phyloP scores from a whole-genome alignment of 2,797 vertebrate species.

The Melanotaenia boesemani region DNA sequence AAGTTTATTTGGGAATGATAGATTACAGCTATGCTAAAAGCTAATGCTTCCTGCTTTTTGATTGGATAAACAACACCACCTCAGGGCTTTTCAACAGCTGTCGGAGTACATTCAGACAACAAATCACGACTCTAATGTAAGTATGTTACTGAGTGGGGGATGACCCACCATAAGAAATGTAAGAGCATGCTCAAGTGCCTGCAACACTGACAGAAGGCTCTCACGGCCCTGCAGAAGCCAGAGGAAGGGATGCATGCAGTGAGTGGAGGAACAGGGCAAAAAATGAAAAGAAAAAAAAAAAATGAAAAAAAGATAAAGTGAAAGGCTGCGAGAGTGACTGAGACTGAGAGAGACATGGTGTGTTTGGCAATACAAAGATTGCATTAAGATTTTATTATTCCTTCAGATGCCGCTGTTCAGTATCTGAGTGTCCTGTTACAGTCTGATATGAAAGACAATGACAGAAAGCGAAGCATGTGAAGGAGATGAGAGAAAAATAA shows the following conservation, averaged over 20 bases:
- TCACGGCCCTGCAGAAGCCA: slow-evolving; percentile 48
- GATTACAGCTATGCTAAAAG: slow-evolving; percentile 34
- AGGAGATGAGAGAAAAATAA: slow-evolving; percentile 33
- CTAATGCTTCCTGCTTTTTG: slow-evolving; percentile 38
- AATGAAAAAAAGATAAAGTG: slow-evolving; percentile 27
- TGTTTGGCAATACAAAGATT: slow-evolving; percentile 54
- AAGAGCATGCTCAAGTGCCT: slow-evolving; percentile 47
- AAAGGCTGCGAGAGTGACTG: slow-evolving; percentile 16
- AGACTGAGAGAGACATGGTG: slow-evolving; percentile 18
- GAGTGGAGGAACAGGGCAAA: slow-evolving; percentile 31
- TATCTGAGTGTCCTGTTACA: slow-evolving; percentile 54
- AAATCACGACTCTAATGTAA: slow-evolving; percentile 48
- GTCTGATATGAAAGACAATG: slow-evolving; percentile 53
- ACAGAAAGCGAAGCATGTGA: slow-evolving; percentile 29
- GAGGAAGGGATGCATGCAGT: slow-evolving; percentile 35
- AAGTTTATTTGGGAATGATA: slow-evolving; percentile 22
- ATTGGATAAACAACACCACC: slow-evolving; percentile 60
- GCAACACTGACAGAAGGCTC: slow-evolving; percentile 45
- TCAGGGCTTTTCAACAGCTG: slow-evolving; percentile 53
- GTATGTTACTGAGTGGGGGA: slow-evolving; percentile 37
- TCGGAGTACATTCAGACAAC: slow-evolving; percentile 57
- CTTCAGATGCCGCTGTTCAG: slow-evolving; percentile 59
- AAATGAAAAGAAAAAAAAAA: slow-evolving; percentile 30
- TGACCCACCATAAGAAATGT: slow-evolving; percentile 56
- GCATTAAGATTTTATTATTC: slow-evolving; percentile 65